Conservation (phyloP, 2,888 invertebrate genomes). For the Pedicia rivosa region DNA sequence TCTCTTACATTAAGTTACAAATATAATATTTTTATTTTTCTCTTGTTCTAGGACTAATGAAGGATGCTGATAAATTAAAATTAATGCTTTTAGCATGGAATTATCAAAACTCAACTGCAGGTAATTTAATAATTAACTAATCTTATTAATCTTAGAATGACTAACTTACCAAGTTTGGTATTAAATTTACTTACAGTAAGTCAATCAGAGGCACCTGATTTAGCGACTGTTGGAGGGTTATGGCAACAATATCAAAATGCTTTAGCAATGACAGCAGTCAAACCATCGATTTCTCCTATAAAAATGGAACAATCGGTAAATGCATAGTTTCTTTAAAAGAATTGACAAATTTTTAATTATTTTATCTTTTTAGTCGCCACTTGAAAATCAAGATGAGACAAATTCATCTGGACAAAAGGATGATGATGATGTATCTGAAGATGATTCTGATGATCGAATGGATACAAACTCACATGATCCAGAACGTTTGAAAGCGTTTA, state of each 20-base stretch:
- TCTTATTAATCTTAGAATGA: too few species aligned
- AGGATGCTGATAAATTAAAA: slow-evolving; percentile 77
- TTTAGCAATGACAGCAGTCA: slow-evolving; percentile 48
- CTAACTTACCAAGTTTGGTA: too few species aligned
- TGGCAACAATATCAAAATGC: slow-evolving; percentile 78
- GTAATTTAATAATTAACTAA: too few species aligned
- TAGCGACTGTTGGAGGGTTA: slow-evolving; percentile 49
- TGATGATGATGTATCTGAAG: slow-evolving; percentile 64
- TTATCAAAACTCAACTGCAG: slow-evolving; percentile 64
- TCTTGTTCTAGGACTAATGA: slow-evolving; percentile 36
- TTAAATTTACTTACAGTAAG: too few species aligned
- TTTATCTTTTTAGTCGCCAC: slow-evolving; percentile 25
- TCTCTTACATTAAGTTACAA: not conserved
- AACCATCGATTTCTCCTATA: slow-evolving; percentile 34
- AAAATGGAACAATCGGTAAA: slow-evolving; percentile 49
- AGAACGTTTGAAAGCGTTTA: slow-evolving; percentile 88
- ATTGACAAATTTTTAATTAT: not conserved
- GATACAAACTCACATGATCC: slow-evolving; percentile 82
- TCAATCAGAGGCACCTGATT: slow-evolving; percentile 24
- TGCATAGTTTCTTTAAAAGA: slow-evolving; percentile 38
- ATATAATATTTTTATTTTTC: not conserved
- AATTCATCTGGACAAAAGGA: slow-evolving; percentile 82
- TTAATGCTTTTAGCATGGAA: slow-evolving; percentile 80
- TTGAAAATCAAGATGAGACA: slow-evolving; percentile 59
- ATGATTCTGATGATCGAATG: slow-evolving; percentile 81